Evolutionary conservation across 2,797 vertebrate species (phyloP).

Genomic region (Margarornis squamiger): DNA sequence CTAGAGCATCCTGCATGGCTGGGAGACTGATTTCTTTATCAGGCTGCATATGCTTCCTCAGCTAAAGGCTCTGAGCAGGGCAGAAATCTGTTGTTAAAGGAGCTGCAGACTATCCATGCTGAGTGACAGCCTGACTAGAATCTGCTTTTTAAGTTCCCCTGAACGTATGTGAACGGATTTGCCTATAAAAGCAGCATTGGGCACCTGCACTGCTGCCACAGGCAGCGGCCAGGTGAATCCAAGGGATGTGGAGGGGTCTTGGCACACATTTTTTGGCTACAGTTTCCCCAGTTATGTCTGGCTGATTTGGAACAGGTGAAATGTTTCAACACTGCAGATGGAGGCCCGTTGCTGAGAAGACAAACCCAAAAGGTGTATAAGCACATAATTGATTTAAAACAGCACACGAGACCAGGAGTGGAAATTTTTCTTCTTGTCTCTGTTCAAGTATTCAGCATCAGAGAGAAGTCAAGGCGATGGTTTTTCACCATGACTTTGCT

Average conservation of each 20-base stretch:
- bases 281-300: accelerated
- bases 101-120: background rate
- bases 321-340: background rate
- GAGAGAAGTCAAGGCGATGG: background rate
- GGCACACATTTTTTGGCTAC: background rate
- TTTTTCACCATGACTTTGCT: background rate
- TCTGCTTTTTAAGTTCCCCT: background rate
- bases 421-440: background rate
- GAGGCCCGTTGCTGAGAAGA: background rate
- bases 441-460: background rate
- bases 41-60: constrained; percentile 25
- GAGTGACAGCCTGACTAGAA: background rate
- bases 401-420: background rate
- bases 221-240: background rate
- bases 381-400: background rate
- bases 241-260: accelerated
- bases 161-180: background rate
- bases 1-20: constrained; percentile 52
- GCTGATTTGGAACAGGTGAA: background rate
- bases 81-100: constrained; percentile 5
- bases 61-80: background rate
- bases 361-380: background rate
- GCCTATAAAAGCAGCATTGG: background rate
- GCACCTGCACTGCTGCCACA: background rate
- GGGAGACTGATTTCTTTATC: constrained; percentile 42